These are phyloP conservation scores for Gobius niger DNA, from an alignment of 2,113 vertebrate species.

Conservation along the genomic window DNA sequence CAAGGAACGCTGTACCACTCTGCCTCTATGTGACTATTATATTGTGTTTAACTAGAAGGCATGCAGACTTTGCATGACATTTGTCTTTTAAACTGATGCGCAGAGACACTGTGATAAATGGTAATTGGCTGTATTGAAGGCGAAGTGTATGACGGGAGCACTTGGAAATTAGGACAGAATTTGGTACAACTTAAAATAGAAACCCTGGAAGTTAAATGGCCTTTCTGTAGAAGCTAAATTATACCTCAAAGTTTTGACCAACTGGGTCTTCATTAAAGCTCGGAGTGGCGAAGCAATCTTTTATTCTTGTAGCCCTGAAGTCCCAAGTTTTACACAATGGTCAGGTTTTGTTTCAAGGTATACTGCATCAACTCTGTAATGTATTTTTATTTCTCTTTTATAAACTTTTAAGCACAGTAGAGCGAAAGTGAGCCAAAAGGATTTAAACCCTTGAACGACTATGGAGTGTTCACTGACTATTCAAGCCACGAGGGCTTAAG, in stretches of 20 bases:
- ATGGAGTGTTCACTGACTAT: no score
- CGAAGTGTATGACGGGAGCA: background rate
- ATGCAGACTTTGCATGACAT: background rate
- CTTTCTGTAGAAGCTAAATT: conserved; percentile 1
- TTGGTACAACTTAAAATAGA: conserved; percentile 5
- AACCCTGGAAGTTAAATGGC: background rate
- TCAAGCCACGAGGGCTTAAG: no score
- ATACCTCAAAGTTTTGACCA: conserved; percentile 1
- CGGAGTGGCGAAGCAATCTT: background rate
- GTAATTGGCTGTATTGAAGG: background rate
- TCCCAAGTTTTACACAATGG: background rate
- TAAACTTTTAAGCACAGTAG: no score
- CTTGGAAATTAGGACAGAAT: conserved; percentile 4
- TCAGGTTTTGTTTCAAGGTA: background rate
- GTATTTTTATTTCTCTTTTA: no score
- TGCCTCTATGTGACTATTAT: background rate
- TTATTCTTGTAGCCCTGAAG: background rate
- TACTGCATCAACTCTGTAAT: no score
- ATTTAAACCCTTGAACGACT: no score
- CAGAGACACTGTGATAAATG: background rate
- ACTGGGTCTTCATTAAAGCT: conserved; percentile 8
- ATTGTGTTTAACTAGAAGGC: background rate
- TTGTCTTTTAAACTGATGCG: background rate
- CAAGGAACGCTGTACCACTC: background rate
- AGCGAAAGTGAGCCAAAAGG: no score